Conservation (phyloP, 2,113 vertebrate genomes). For the Symphodus melops region DNA sequence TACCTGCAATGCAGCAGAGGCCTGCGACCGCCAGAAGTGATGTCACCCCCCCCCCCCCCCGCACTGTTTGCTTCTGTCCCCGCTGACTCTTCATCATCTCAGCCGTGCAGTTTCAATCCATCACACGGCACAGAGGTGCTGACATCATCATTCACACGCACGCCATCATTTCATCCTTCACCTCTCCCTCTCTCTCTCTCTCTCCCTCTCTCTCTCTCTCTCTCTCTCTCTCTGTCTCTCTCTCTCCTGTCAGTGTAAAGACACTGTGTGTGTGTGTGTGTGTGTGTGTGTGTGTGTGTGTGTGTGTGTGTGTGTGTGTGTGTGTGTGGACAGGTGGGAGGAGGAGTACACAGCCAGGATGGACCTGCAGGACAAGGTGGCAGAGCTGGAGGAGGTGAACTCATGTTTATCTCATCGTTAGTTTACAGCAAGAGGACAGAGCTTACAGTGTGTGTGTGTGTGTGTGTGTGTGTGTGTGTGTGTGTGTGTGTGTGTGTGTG, state of each 20-base stretch:
- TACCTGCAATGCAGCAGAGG: constrained; percentile 69
- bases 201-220: neutral
- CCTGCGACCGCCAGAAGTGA: constrained; percentile 58
- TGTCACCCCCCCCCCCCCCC: constrained; percentile 47
- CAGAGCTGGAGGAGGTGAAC: constrained; percentile 78
- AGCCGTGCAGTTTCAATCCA: neutral
- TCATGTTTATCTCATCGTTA: no score
- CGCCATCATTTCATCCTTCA: neutral
- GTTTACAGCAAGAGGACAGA: neutral
- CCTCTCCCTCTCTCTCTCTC: neutral
- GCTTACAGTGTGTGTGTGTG: no score
- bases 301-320: neutral
- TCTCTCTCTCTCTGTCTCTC: no score
- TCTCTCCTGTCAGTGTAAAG: no score
- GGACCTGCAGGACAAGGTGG: constrained; percentile 79
- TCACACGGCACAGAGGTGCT: constrained; percentile 16
- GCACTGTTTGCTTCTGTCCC: constrained; percentile 3
- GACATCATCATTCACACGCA: constrained; percentile 31
- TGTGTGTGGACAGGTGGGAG: constrained; percentile 72
- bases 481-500: constrained; percentile 11
- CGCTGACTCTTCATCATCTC: constrained; percentile 29
- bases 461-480: no score
- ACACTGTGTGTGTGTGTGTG: no score
- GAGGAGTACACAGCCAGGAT: constrained; percentile 76
- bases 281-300: neutral